Evolutionary conservation across 92 coral and sea anemone genomes (phyloP).

Genomic region (Parazoanthus atlanticus): DNA sequence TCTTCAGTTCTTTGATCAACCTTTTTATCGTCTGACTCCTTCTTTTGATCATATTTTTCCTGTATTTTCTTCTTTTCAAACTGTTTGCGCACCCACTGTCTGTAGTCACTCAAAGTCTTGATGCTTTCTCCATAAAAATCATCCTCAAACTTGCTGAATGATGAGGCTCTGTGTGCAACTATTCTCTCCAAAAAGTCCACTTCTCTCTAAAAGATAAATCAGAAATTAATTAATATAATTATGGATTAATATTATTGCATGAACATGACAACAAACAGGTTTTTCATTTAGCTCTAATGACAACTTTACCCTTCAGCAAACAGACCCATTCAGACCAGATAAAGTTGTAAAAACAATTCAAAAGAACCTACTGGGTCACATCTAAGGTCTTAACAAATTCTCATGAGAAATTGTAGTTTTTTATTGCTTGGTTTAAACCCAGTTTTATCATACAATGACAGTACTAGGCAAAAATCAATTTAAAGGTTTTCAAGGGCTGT

Average conservation of each 20-base stretch:
- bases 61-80: slow-evolving; percentile 80
- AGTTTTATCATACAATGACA: no score
- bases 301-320: no score
- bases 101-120: slow-evolving; percentile 92
- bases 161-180: slow-evolving; percentile 80
- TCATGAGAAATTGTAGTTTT: no score
- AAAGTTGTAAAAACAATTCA: not conserved
- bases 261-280: not conserved
- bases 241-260: no score
- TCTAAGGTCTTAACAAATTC: no score
- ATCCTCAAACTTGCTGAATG: slow-evolving; percentile 97
- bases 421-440: no score
- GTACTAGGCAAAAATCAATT: no score
- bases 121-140: slow-evolving; percentile 99
- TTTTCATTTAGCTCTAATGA: no score
- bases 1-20: slow-evolving; percentile 54
- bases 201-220: slow-evolving; percentile 72
- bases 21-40: slow-evolving; percentile 49
- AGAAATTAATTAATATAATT: no score
- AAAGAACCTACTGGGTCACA: no score
- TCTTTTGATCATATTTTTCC: slow-evolving; percentile 82
- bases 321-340: no score
- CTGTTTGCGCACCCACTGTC: slow-evolving; percentile 98
- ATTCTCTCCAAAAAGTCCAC: slow-evolving; percentile 91
- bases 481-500: no score